A percentile compares a stretch with the other conserved stretches of the same genome.
These are phyloP conservation scores for Cephonodes hylas DNA, from an alignment of 2,888 invertebrate genomes.

Conservation along the genomic window DNA sequence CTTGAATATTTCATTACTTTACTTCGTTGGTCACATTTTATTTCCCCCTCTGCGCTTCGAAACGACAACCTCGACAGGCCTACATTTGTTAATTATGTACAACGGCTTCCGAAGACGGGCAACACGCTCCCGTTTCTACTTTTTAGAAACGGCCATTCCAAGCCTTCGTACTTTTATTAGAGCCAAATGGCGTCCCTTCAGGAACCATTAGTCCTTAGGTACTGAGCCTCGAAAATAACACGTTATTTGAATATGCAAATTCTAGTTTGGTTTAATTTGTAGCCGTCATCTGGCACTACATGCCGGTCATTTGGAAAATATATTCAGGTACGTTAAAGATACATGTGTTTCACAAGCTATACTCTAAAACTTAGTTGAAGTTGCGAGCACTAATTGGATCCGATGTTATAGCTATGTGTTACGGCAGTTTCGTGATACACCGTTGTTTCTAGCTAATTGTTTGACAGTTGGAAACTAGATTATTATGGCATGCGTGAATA, in stretches of 20 bases:
- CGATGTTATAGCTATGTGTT: background rate
- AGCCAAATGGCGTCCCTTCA: slow-evolving; percentile 10
- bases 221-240: slow-evolving; percentile 21
- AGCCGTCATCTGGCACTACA: slow-evolving; percentile 31
- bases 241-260: slow-evolving; percentile 41
- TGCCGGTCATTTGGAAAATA: slow-evolving; percentile 1
- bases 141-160: background rate
- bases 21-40: background rate
- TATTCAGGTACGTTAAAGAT: background rate
- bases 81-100: background rate
- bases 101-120: background rate
- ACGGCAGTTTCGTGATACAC: background rate
- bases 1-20: background rate
- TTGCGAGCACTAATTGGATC: background rate
- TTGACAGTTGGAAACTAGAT: background rate
- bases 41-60: background rate
- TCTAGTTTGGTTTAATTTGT: slow-evolving; percentile 35
- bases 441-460: background rate
- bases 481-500: background rate
- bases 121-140: background rate
- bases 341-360: background rate
- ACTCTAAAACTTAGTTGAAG: background rate
- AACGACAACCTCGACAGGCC: background rate
- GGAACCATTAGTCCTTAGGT: slow-evolving; percentile 17
- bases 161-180: slow-evolving; percentile 3